phyloP scores from a whole-genome alignment of 2,888 invertebrate genomes.

The Xestia rhomboidea region DNA sequence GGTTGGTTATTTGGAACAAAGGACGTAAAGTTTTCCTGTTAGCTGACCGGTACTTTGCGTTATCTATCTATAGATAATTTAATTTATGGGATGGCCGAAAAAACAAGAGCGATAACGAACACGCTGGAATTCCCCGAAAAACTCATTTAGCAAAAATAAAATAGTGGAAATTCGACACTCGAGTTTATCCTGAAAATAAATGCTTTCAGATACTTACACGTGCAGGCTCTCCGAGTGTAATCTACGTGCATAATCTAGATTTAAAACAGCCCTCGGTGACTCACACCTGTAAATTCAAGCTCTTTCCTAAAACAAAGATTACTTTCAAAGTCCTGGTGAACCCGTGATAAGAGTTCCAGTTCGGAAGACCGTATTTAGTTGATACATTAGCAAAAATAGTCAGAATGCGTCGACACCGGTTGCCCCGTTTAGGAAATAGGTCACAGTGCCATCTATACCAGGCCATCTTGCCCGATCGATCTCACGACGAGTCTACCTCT shows the following conservation, averaged over 20 bases:
- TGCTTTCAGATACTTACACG: constrained; percentile 8
- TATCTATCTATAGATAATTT: constrained; percentile 52
- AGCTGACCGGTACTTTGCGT: constrained; percentile 9
- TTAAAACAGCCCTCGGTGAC: constrained; percentile 22
- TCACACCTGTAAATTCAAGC: constrained; percentile 6
- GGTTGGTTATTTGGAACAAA: background rate
- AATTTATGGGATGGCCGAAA: constrained; percentile 35
- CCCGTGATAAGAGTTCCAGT: constrained; percentile 8
- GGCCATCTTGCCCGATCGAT: constrained; percentile 74
- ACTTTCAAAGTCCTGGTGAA: constrained; percentile 6
- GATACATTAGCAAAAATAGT: constrained; percentile 60
- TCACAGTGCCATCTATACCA: constrained; percentile 81
- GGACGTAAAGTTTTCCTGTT: constrained; percentile 34
- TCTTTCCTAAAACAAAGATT: constrained; percentile 23
- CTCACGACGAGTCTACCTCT: constrained; percentile 70
- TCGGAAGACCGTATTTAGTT: constrained; percentile 41
- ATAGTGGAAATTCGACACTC: constrained; percentile 26
- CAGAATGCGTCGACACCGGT: constrained; percentile 69
- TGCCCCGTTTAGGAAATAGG: constrained; percentile 83
- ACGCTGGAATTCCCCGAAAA: constrained; percentile 20
- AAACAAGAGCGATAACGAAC: constrained; percentile 45
- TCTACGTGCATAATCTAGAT: constrained; percentile 24
- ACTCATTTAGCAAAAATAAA: constrained; percentile 23
- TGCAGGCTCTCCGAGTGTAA: constrained; percentile 7
- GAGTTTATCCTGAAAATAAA: constrained; percentile 6